Evolutionary conservation across 2,113 vertebrate genomes (phyloP), one percentile per base, ranked within the genome.

Genomic region (Sander lucioperca): DNA sequence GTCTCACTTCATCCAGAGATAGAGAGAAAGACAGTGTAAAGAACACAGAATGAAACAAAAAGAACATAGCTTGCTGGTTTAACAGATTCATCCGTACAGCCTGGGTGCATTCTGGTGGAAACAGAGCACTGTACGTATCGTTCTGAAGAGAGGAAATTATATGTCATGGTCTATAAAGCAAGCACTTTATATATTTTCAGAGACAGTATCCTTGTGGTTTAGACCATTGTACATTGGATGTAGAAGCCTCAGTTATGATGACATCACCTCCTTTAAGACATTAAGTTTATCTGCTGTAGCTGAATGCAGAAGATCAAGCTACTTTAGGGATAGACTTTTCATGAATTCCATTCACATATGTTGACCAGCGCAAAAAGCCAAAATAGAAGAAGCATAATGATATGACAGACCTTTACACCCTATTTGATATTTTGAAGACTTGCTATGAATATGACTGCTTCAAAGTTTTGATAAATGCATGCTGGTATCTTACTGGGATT

Each of bases 91-190:
- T 92, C 91, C 87, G 86, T 66, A 66, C 50, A 89, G 91, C 80
- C 77, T 71, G 78, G 80, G 18, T 88, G 90, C 80, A 39, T 90
- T 93, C 86, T 86, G 89, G 90, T 86, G 83, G 91, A 88, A 91
- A 87, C 74, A 51, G 69, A 82, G 80, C 53, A 66, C 84, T 69
- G 50, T 82, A 74, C 62, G 61, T 76, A 87, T 90, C 64, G 45
- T 68, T 88, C 86, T 80, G 61, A 86, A 70, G 59, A 88, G 73
- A 84, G 87, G 87, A 93, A 91, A 90, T 89, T 39, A 92, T 90
- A 84, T 91, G 92, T 87, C 91, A 91, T 70, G 85, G 76, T 84
- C 91, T 86, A 92, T 91, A 88, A 94, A 93, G 74, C 85, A 64
- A 71, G 45, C 54, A 51, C 85, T 86, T 84, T 59, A 84, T 88